phyloP scores from a whole-genome alignment of 2,888 invertebrate genomes.

The Scaptomyza parva region DNA sequence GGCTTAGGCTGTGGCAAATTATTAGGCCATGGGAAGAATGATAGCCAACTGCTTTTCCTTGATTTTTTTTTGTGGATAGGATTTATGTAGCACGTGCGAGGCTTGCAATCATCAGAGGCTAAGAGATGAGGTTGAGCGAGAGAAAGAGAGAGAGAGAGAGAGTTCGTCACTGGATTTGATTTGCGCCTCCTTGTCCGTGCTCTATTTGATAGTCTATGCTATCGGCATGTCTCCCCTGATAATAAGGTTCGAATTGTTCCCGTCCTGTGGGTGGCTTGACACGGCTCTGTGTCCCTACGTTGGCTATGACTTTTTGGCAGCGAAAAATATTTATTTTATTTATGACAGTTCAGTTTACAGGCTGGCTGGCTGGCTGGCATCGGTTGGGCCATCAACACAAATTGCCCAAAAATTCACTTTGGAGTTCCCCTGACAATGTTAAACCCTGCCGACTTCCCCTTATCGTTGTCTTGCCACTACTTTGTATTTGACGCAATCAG shows the following conservation, averaged over 20 bases:
- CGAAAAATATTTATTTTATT: conserved; percentile 59
- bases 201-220: conserved; percentile 16
- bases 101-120: conserved; percentile 35
- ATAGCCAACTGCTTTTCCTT: conserved; percentile 35
- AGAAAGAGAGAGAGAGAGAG: conserved; percentile 41
- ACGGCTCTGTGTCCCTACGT: neutral
- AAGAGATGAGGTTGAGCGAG: conserved; percentile 19
- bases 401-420: conserved; percentile 51
- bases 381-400: conserved; percentile 20
- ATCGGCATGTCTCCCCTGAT: conserved; percentile 36
- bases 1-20: neutral
- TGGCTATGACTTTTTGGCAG: conserved; percentile 41
- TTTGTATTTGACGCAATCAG: conserved; percentile 49
- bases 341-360: conserved; percentile 59
- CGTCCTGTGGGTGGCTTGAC: conserved; percentile 12
- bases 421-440: conserved; percentile 34
- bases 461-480: conserved; percentile 3
- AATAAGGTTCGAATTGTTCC: conserved; percentile 53
- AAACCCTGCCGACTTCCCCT: conserved; percentile 52
- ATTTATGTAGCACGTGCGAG: conserved; percentile 57
- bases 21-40: conserved; percentile 3
- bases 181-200: conserved; percentile 42
- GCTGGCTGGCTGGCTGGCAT: conserved; percentile 32
- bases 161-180: conserved; percentile 61
- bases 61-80: conserved; percentile 6